A percentile compares a stretch with the other conserved stretches of the same genome.
These are phyloP conservation scores for Proteles cristata DNA, from an alignment of 2,113 vertebrate genomes.

Conservation along the genomic window DNA sequence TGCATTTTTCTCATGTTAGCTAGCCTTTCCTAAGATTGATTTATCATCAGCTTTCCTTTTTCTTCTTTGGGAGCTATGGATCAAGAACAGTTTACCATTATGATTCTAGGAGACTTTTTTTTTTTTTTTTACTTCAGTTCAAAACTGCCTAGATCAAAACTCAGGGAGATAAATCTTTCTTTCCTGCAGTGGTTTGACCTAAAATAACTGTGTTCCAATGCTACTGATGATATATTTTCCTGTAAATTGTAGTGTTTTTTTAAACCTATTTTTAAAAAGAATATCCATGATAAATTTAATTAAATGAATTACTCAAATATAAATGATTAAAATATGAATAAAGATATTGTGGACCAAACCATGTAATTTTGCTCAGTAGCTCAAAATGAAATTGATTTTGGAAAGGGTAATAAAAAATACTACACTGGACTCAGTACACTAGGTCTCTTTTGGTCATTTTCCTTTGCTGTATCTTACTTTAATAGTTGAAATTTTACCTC, in stretches of 20 bases:
- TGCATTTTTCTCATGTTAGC: neutral
- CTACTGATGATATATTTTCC: neutral
- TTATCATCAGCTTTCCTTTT: neutral
- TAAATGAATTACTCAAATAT: neutral
- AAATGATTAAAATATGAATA: constrained; percentile 3
- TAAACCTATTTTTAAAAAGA: neutral
- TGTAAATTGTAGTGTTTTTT: neutral
- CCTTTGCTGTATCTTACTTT: neutral
- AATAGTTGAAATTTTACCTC: neutral
- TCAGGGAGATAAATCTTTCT: constrained; percentile 15
- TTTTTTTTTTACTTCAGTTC: constrained; percentile 25
- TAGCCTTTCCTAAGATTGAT: neutral
- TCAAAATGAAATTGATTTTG: neutral
- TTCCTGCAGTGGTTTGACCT: constrained; percentile 37
- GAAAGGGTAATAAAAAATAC: constrained; percentile 36
- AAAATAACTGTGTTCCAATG: neutral
- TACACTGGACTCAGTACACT: constrained; percentile 28
- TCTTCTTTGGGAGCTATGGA: neutral
- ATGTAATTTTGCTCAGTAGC: neutral
- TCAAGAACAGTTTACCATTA: constrained; percentile 21
- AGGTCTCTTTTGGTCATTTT: neutral
- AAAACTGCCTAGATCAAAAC: constrained; percentile 41
- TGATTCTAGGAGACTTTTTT: neutral
- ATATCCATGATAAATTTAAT: neutral
- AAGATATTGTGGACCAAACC: neutral